Conservation (phyloP, 1,140 invertebrate genomes). For the Polyergus mexicanus region DNA sequence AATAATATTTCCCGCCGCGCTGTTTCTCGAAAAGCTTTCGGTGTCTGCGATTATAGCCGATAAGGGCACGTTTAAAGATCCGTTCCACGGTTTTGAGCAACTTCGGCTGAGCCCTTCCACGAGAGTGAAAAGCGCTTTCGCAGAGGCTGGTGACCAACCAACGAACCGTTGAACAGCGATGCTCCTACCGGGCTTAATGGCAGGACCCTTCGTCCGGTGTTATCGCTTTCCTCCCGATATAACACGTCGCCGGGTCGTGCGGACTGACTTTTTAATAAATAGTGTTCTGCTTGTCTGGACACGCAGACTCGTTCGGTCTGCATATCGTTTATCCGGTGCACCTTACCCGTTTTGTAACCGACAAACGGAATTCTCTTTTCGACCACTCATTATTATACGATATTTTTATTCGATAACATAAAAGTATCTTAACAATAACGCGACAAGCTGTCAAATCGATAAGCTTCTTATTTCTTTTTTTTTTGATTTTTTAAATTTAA, state of each 20-base stretch:
- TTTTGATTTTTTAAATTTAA: background rate
- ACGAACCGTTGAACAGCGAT: slow-evolving; percentile 50
- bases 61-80: slow-evolving; percentile 37
- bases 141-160: slow-evolving; percentile 27
- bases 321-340: slow-evolving; percentile 73
- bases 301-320: slow-evolving; percentile 64
- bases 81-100: slow-evolving; percentile 43
- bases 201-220: slow-evolving; percentile 76
- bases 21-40: background rate
- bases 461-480: background rate
- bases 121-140: slow-evolving; percentile 59
- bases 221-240: slow-evolving; percentile 86
- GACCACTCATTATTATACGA: slow-evolving; percentile 62
- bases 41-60: slow-evolving; percentile 6
- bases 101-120: slow-evolving; percentile 25
- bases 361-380: slow-evolving; percentile 68
- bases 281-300: slow-evolving; percentile 74
- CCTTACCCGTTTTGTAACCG: slow-evolving; percentile 71
- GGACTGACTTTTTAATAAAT: slow-evolving; percentile 82
- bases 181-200: slow-evolving; percentile 81
- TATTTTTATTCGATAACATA: slow-evolving; percentile 41
- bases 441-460: background rate
- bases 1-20: slow-evolving; percentile 31
- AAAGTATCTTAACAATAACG: background rate
- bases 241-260: slow-evolving; percentile 80